These are phyloP conservation scores for Drosophila anomalata DNA, from an alignment of 2,888 invertebrate species.

Conservation along the genomic window DNA sequence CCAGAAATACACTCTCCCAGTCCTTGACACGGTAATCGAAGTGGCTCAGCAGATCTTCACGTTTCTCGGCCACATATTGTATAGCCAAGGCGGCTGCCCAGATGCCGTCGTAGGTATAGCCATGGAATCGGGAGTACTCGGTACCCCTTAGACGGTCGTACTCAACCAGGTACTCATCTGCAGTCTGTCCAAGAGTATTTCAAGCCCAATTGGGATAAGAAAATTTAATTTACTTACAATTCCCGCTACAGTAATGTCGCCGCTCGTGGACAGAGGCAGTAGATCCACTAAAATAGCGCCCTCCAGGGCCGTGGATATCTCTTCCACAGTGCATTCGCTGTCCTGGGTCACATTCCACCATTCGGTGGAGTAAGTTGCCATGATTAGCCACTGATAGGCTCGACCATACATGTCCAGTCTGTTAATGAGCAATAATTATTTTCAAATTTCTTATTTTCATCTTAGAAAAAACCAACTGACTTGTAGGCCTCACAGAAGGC, in stretches of 20 bases:
- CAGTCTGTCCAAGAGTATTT: slow-evolving; percentile 87
- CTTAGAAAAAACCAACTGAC: slow-evolving; percentile 80
- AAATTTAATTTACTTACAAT: slow-evolving; percentile 87
- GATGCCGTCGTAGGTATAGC: slow-evolving; percentile 98
- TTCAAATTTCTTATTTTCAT: background rate
- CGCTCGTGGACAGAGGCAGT: slow-evolving; percentile 93
- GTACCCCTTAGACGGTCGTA: slow-evolving; percentile 92
- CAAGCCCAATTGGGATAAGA: background rate
- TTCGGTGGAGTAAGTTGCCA: slow-evolving; percentile 92
- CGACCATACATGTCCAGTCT: slow-evolving; percentile 94
- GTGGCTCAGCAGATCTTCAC: slow-evolving; percentile 91
- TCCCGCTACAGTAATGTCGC: slow-evolving; percentile 94
- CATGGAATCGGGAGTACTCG: slow-evolving; percentile 97
- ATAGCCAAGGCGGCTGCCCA: slow-evolving; percentile 99
- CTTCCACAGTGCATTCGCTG: slow-evolving; percentile 88
- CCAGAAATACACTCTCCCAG: slow-evolving; percentile 94
- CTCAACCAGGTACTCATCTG: slow-evolving; percentile 93
- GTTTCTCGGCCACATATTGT: slow-evolving; percentile 92
- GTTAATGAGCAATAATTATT: background rate
- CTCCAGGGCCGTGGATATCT: slow-evolving; percentile 92
- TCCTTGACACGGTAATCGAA: slow-evolving; percentile 93
- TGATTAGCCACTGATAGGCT: slow-evolving; percentile 97
- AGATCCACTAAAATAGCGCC: slow-evolving; percentile 95
- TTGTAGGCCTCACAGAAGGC: slow-evolving; percentile 95
- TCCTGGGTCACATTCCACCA: slow-evolving; percentile 88